Base-by-base conservation (phyloP, 2,113 vertebrate species). In the Prolemur simus region DNA sequence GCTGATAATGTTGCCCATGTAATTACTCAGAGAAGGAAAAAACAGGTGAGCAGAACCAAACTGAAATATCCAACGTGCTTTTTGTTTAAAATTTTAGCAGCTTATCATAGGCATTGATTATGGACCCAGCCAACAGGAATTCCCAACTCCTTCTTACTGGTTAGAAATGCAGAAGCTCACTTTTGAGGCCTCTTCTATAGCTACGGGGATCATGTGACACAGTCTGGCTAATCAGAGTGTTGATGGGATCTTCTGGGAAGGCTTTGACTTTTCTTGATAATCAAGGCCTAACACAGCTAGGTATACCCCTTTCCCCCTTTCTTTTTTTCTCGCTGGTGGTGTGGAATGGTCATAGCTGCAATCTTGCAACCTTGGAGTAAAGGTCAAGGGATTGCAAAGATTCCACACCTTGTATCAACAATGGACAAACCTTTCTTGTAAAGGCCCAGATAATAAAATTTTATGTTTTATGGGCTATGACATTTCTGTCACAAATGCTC, bases 141-240 rank as follows among this genome's bases (percentile, higher is more conserved):
- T 49, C n/a, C 42, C 27, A 86, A 37, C n/a, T 52, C 1, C 25
- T 91, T 82, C 20, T 64, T 47, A 8, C n/a, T 68, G 21, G 20
- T 74, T 60, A 71, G 63, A 95, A 81, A 74, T 34, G 29, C 69
- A 84, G 27, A 58, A 64, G n/a, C 20, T 58, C 52, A n/a, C 74
- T 93, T 58, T 78, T 34, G 47, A 47, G 39, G 13, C 32, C 37
- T 86, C 27, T 39, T 6, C 14, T 71, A 34, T 34, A 45, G 14
- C 25, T 85, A 27, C 23, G 45, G 42, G 34, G 32, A 21, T n/a
- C 21, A 6, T 7, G 3, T 80, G 54, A 10, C 42, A 54, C 2
- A 12, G 14, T 76, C 49, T 90, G n/a, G 27, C n/a, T 90, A 49
- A 56, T 45, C 21, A n/a, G 52, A 80, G 1, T 34, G 64, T 17